Evolutionary conservation across 2,888 invertebrate species (phyloP), one percentile per base, ranked within the genome.

Genomic region (Drosophila prostipennis): DNA sequence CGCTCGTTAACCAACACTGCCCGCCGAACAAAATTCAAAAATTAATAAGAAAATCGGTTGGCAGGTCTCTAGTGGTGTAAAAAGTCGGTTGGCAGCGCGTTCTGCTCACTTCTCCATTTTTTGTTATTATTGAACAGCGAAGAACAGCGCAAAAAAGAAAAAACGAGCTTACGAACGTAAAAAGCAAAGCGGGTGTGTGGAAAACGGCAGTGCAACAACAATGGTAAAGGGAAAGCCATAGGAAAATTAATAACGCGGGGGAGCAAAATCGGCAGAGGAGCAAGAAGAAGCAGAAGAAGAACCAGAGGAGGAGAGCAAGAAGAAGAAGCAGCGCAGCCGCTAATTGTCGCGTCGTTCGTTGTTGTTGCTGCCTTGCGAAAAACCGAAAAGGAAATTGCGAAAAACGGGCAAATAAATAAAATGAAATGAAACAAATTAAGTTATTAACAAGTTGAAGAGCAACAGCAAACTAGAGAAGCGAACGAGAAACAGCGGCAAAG

Each of bases 271-370:
- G 52, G 51, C 53, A 26, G 63, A 58, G 43, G 42, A 19, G 6
- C 42, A 40, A 40, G 37, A 63, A 63, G 29, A 63, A 52, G 70
- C 43, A 52, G 65, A 46, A 55, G 39, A 36, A 69, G 36, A 40
- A 36, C 14, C 36, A 52, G 63, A 34, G 52, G 40, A 55, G 72
- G 54, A 61, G 64, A 42, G 37, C 40, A 71, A 71, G 52, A 46
- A 42, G 53, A 82, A 86, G 79, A 84, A 84, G 80, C 84, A 80
- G 81, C 84, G 81, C 70, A 84, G 80, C 81, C 80, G 80, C 81
- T 80, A 83, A 84, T 77, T 78, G 79, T 77, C 70, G 71, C 77
- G 61, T 63, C 72, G 57, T 58, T 59, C 26, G 60, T 60, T 60
- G 64, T 61, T 61, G 61, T 61, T 61, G 61, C 61, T 61, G 61